A percentile compares a stretch with the other conserved stretches of the same genome.
Conservation (phyloP, 2,797 vertebrate genomes). For the Chaunax sp. region DNA sequence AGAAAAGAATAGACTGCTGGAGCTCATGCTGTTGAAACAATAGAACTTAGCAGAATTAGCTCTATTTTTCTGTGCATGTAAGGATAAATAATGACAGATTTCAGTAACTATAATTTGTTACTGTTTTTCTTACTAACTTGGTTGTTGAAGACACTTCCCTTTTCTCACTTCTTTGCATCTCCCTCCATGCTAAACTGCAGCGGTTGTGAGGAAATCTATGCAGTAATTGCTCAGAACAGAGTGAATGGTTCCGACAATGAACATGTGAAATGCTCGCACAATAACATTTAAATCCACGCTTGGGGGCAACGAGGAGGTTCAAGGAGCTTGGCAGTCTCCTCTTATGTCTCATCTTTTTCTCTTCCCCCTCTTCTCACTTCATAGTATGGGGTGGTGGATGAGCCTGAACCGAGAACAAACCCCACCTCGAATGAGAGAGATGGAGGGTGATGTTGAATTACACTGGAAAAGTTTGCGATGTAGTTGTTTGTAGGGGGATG, state of each 20-base stretch:
- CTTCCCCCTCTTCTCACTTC: conserved; percentile 29
- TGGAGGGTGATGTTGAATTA: conserved; percentile 25
- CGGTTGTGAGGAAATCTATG: conserved; percentile 59
- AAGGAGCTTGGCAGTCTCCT: conserved; percentile 66
- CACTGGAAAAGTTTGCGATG: conserved; percentile 51
- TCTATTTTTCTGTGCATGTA: too few species aligned
- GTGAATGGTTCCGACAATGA: conserved; percentile 70
- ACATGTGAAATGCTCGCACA: conserved; percentile 73
- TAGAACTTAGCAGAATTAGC: too few species aligned
- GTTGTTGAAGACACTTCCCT: not conserved
- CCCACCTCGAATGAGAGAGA: conserved; percentile 29
- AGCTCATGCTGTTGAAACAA: too few species aligned
- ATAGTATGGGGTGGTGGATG: conserved; percentile 35
- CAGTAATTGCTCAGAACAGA: conserved; percentile 60
- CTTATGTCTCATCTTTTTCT: conserved; percentile 57
- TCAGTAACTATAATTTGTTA: too few species aligned
- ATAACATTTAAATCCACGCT: conserved; percentile 82
- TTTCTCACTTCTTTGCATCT: conserved; percentile 30
- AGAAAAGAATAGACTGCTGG: too few species aligned
- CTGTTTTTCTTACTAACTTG: too few species aligned
- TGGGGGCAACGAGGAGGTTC: conserved; percentile 74
- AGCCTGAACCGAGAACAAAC: conserved; percentile 59
- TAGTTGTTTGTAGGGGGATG: too few species aligned
- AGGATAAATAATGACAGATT: too few species aligned
- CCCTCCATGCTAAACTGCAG: conserved; percentile 47